Percentiles rank a stretch among this genome's conserved stretches.
These are phyloP conservation scores for Iphiclides podalirius DNA, from an alignment of 2,888 invertebrate genomes.

Conservation along the genomic window DNA sequence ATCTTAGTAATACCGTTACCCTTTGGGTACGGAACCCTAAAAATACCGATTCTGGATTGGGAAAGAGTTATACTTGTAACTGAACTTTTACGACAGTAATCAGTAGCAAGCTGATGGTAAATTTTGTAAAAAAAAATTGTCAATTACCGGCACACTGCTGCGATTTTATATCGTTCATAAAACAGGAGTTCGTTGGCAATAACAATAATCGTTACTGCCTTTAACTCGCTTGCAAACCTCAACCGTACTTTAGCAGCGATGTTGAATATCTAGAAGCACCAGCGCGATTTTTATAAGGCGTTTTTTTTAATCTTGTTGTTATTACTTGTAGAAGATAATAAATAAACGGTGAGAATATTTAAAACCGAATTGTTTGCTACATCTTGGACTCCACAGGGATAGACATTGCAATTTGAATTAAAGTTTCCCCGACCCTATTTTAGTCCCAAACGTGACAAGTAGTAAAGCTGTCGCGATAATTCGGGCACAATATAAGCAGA, in stretches of 20 bases:
- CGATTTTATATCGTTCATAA: conserved; percentile 36
- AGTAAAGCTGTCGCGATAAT: no score
- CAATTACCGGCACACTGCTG: conserved; percentile 17
- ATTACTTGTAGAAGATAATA: no score
- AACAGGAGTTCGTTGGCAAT: conserved; percentile 30
- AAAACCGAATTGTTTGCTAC: no score
- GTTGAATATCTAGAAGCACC: background rate
- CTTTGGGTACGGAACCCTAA: no score
- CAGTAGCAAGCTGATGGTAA: conserved; percentile 14
- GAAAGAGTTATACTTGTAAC: conserved; percentile 6
- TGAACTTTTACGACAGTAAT: conserved; percentile 9
- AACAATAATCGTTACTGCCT: conserved; percentile 26
- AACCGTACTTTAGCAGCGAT: background rate
- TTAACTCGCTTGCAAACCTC: conserved; percentile 7
- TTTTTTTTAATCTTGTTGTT: no score
- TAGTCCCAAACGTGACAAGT: no score
- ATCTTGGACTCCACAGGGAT: no score
- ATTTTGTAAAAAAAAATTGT: conserved; percentile 17
- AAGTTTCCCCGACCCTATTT: no score
- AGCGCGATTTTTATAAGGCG: no score
- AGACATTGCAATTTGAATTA: no score
- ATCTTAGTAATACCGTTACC: no score
- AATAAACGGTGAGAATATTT: no score
- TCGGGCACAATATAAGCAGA: background rate
- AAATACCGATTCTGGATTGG: conserved; percentile 12